A percentile compares a stretch with the other conserved stretches of the same genome.
These are phyloP conservation scores for Mantis religiosa DNA, from an alignment of 2,888 invertebrate species.

Conservation along the genomic window DNA sequence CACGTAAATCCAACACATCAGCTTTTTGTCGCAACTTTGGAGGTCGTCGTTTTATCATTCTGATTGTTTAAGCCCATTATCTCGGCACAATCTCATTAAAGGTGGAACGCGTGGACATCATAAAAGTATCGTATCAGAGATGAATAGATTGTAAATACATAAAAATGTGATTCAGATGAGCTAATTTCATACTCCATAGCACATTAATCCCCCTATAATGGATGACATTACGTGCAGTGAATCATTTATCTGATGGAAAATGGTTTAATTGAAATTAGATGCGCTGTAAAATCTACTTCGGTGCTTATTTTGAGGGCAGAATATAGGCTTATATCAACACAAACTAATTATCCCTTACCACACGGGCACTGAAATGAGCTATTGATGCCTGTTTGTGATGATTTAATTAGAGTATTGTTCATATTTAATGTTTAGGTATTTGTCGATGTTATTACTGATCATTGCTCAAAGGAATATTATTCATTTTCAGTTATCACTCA, in stretches of 20 bases:
- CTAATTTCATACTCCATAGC: not conserved
- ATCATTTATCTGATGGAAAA: not conserved
- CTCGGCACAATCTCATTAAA: not conserved
- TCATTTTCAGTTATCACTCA: too few relatives aligned
- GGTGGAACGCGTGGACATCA: not conserved
- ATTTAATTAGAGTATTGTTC: not conserved
- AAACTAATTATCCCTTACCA: not conserved
- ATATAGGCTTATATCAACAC: not conserved
- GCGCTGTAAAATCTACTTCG: not conserved
- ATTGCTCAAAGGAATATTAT: too few relatives aligned
- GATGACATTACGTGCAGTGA: not conserved
- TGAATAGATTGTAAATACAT: not conserved
- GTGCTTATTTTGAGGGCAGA: not conserved
- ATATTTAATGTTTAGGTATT: not conserved
- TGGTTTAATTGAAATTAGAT: not conserved
- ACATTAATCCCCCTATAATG: not conserved
- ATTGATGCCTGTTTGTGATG: not conserved
- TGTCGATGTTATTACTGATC: not conserved
- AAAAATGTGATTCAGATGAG: not conserved
- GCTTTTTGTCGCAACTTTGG: too few relatives aligned
- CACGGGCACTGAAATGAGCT: not conserved
- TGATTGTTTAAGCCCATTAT: not conserved
- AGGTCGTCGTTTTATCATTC: too few relatives aligned
- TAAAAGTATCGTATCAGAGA: not conserved
- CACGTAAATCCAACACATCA: too few relatives aligned